Evolutionary conservation across 2,888 invertebrate genomes (phyloP).

Genomic region (Colletes collaris): DNA sequence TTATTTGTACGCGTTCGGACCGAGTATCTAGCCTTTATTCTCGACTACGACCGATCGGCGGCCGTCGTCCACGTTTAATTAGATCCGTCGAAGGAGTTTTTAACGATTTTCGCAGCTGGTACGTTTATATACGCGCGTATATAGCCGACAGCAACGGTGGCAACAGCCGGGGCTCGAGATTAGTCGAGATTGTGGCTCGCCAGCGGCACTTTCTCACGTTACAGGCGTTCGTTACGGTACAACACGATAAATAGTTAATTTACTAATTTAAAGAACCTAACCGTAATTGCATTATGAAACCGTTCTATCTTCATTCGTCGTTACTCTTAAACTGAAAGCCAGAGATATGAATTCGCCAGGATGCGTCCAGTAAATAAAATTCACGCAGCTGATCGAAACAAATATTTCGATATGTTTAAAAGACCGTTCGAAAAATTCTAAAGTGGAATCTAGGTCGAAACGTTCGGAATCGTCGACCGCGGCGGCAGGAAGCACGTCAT

Average conservation of each 20-base stretch:
- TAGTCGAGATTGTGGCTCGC: slow-evolving; percentile 55
- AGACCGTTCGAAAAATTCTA: too few relatives aligned
- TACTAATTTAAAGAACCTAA: slow-evolving; percentile 48
- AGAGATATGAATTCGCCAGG: too few relatives aligned
- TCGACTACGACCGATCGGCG: neutral
- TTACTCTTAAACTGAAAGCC: too few relatives aligned
- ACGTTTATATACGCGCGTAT: neutral
- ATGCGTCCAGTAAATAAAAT: too few relatives aligned
- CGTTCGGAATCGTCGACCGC: too few relatives aligned
- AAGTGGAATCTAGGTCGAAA: too few relatives aligned
- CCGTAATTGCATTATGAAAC: slow-evolving; percentile 41
- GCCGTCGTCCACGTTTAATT: neutral
- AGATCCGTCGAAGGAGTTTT: slow-evolving; percentile 4
- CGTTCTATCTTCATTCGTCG: neutral
- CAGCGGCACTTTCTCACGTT: slow-evolving; percentile 56
- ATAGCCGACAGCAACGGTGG: slow-evolving; percentile 14
- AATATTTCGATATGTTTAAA: too few relatives aligned
- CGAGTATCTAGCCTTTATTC: neutral
- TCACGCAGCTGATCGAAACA: too few relatives aligned
- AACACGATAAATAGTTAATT: slow-evolving; percentile 46
- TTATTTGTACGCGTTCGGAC: slow-evolving; percentile 14
- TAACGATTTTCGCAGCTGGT: neutral
- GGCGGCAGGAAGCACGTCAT: too few relatives aligned
- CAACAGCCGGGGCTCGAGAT: slow-evolving; percentile 40
- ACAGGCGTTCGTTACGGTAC: slow-evolving; percentile 41